Evolutionary conservation across 1,140 invertebrate species (phyloP).

Genomic region (Mylabris phalerata): DNA sequence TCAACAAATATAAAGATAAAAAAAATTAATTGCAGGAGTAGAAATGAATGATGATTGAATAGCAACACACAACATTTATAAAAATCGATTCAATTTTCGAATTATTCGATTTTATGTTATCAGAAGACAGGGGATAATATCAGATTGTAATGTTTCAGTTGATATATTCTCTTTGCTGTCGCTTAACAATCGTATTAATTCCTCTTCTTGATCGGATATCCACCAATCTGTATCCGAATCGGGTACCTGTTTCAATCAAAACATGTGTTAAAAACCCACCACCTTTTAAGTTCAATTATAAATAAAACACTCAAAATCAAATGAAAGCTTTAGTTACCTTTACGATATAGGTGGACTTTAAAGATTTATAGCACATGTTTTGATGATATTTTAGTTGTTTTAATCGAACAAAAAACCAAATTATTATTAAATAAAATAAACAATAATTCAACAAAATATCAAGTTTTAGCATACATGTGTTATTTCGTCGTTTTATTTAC

Average conservation of each 20-base stretch:
- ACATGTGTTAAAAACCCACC: constrained; percentile 36
- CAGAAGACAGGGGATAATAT: constrained; percentile 32
- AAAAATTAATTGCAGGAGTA: constrained; percentile 5
- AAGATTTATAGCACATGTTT: constrained; percentile 33
- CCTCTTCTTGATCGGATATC: constrained; percentile 74
- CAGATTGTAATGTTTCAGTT: constrained; percentile 37
- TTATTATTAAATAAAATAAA: neutral
- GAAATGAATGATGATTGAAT: too few relatives aligned
- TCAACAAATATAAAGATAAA: constrained; percentile 15
- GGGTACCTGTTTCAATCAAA: constrained; percentile 43
- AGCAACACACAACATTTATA: too few relatives aligned
- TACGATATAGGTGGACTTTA: constrained; percentile 34
- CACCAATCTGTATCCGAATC: constrained; percentile 69
- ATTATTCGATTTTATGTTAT: too few relatives aligned
- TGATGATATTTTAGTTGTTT: constrained; percentile 20
- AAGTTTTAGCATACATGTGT: constrained; percentile 12
- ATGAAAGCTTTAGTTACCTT: neutral
- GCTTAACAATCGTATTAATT: constrained; percentile 61
- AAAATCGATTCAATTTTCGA: too few relatives aligned
- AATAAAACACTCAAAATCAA: constrained; percentile 4
- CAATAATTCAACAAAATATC: constrained; percentile 1
- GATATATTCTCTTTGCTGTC: constrained; percentile 41
- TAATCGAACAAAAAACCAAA: neutral
- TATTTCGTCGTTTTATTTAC: constrained; percentile 11
- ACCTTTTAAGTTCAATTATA: constrained; percentile 16